These are phyloP conservation scores for Drosophila simulans DNA, from an alignment of 1,140 invertebrate species.

Conservation along the genomic window DNA sequence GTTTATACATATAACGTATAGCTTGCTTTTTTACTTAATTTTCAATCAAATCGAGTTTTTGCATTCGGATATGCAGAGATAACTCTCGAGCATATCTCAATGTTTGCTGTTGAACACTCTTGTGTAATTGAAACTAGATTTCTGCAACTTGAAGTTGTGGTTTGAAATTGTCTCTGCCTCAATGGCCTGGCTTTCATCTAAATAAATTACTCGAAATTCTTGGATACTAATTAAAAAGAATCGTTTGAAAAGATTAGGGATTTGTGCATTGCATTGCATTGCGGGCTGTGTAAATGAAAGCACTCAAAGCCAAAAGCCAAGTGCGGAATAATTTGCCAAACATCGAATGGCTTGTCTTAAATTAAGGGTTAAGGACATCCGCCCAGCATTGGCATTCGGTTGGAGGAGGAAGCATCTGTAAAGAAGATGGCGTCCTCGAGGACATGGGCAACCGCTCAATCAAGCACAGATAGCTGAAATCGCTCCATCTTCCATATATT, in stretches of 20 bases:
- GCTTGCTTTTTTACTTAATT: constrained; percentile 31
- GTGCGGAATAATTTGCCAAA: constrained; percentile 22
- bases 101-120: constrained; percentile 16
- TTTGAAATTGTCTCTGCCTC: constrained; percentile 32
- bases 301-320: constrained; percentile 39
- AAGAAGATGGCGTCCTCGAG: constrained; percentile 1
- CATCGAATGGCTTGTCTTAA: constrained; percentile 21
- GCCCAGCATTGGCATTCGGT: not conserved
- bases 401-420: too few species aligned
- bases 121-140: constrained; percentile 37
- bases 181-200: constrained; percentile 29
- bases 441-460: constrained; percentile 51
- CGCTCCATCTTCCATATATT: constrained; percentile 52
- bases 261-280: constrained; percentile 25
- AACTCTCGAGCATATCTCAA: constrained; percentile 1
- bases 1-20: constrained; percentile 12
- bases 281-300: constrained; percentile 21
- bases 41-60: constrained; percentile 15
- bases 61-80: not conserved
- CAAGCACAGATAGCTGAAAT: constrained; percentile 40
- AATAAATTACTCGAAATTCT: constrained; percentile 44
- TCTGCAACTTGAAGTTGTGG: constrained; percentile 28
- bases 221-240: constrained; percentile 51
- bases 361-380: constrained; percentile 18
- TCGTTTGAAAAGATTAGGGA: constrained; percentile 41